Evolutionary conservation across 2,888 invertebrate species (phyloP).

Genomic region (Oligia fasciuncula): DNA sequence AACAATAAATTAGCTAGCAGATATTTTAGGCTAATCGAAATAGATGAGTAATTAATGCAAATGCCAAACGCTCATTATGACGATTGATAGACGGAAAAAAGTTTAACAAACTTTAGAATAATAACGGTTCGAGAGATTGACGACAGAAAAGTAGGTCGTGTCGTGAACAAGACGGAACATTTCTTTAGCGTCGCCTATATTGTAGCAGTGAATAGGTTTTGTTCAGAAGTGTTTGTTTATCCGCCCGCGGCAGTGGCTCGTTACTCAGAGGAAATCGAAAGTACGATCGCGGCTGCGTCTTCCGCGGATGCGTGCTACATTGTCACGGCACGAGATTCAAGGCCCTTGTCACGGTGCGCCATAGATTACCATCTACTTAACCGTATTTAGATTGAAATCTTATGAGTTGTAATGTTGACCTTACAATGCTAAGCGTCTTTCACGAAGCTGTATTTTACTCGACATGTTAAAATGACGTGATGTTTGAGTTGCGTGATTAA

Average conservation of each 20-base stretch:
- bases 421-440: conserved; percentile 31
- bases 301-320: conserved; percentile 70
- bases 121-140: conserved; percentile 55
- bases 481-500: conserved; percentile 45
- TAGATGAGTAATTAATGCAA: conserved; percentile 53
- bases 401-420: conserved; percentile 11
- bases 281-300: conserved; percentile 73
- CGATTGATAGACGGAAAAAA: conserved; percentile 45
- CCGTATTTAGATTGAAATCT: conserved; percentile 50
- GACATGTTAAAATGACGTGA: conserved; percentile 17
- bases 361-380: conserved; percentile 49
- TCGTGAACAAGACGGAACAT: conserved; percentile 54
- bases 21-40: conserved; percentile 41
- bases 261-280: conserved; percentile 78
- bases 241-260: conserved; percentile 59
- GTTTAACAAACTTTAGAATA: conserved; percentile 49
- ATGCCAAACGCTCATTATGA: conserved; percentile 48
- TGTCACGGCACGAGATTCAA: conserved; percentile 67
- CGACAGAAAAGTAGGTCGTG: conserved; percentile 58
- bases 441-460: conserved; percentile 34
- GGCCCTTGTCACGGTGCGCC: conserved; percentile 52
- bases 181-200: conserved; percentile 53
- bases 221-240: conserved; percentile 62
- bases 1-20: conserved; percentile 32
- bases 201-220: conserved; percentile 59